Conservation (phyloP, 2,797 vertebrate species). For the Sebastes nivosus region DNA sequence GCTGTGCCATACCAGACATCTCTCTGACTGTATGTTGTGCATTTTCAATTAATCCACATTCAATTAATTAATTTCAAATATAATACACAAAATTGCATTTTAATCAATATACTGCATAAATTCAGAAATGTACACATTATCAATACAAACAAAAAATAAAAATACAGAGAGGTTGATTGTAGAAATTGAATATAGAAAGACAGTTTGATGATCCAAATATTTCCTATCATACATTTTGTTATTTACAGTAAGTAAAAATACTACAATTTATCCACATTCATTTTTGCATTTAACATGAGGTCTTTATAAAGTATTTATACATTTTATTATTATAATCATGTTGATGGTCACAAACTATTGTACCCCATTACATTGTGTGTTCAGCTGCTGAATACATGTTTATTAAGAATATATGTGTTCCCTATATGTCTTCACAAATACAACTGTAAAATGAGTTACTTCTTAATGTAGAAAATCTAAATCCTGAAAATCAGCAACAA, state of each 20-base stretch:
- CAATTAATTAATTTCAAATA: neutral
- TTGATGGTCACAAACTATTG: neutral
- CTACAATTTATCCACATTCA: neutral
- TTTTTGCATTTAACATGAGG: neutral
- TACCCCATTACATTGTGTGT: neutral
- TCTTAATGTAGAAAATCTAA: neutral
- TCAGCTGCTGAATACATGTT: neutral
- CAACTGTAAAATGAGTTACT: neutral
- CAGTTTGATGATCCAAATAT: neutral
- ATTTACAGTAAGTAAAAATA: conserved; percentile 29
- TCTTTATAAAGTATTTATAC: neutral
- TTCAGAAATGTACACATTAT: conserved; percentile 32
- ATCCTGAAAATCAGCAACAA: neutral
- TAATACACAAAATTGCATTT: neutral
- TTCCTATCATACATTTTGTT: neutral
- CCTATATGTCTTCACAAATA: neutral
- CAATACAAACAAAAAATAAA: conserved; percentile 4
- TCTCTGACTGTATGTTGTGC: neutral
- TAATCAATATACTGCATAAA: conserved; percentile 26
- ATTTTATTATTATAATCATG: neutral
- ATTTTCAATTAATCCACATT: neutral
- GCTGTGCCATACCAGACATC: neutral
- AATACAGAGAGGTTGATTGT: neutral
- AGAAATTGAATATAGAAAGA: neutral
- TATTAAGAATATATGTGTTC: neutral